phyloP scores from a whole-genome alignment of 2,113 vertebrate species.

The Rhinolophus ferrumequinum region DNA sequence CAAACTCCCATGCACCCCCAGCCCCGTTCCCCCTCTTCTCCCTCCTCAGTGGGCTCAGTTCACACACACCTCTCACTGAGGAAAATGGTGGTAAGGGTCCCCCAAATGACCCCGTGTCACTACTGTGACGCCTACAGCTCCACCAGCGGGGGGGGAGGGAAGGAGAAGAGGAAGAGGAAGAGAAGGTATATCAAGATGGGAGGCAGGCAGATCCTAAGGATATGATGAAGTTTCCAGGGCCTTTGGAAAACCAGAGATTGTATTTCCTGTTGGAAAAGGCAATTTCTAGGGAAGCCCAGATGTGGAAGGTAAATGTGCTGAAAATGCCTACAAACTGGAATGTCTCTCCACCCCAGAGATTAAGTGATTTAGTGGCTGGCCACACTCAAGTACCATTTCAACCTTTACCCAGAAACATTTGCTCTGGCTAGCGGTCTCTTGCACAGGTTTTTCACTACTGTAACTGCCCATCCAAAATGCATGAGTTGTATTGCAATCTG shows the following conservation, averaged over 20 bases:
- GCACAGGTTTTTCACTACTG: constrained; percentile 96
- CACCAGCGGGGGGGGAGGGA: too few relatives aligned
- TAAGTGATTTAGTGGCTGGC: constrained; percentile 96
- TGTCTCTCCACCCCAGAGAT: constrained; percentile 97
- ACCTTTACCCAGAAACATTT: constrained; percentile 97
- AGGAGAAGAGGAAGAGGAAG: too few relatives aligned
- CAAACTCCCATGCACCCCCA: too few relatives aligned
- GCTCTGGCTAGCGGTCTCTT: constrained; percentile 95
- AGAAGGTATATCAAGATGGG: constrained; percentile 93
- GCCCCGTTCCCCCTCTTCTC: too few relatives aligned
- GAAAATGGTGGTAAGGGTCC: too few relatives aligned
- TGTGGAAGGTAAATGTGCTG: constrained; percentile 95
- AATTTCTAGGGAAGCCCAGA: constrained; percentile 96
- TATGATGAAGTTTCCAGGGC: constrained; percentile 95
- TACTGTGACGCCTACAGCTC: too few relatives aligned
- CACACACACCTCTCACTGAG: too few relatives aligned
- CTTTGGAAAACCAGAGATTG: constrained; percentile 97
- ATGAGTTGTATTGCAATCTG: too few relatives aligned
- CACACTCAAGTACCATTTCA: constrained; percentile 92
- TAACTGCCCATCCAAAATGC: constrained; percentile 78
- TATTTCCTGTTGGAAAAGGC: constrained; percentile 96
- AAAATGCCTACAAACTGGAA: constrained; percentile 93
- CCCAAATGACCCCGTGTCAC: too few relatives aligned
- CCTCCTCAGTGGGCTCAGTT: too few relatives aligned
- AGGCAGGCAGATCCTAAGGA: constrained; percentile 93